phyloP scores from a whole-genome alignment of 2,888 invertebrate species.

The Nomada flava region DNA sequence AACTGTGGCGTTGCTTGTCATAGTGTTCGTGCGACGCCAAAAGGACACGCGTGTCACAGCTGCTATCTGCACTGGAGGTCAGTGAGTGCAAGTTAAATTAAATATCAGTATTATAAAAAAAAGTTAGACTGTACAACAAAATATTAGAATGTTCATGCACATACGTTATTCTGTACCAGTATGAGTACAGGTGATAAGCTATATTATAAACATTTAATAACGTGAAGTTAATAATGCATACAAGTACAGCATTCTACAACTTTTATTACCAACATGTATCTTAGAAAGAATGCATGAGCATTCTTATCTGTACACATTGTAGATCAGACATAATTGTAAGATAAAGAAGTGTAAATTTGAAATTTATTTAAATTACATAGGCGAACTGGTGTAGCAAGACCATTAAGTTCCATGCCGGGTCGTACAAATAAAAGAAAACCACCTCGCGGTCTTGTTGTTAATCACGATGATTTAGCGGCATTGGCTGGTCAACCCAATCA shows the following conservation, averaged over 20 bases:
- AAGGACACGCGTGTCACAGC: conserved; percentile 92
- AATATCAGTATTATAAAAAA: conserved; percentile 62
- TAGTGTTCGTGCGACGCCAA: conserved; percentile 90
- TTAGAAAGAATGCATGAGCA: conserved; percentile 60
- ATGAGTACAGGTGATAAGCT: neutral
- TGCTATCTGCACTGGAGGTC: conserved; percentile 95
- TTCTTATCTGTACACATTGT: conserved; percentile 49
- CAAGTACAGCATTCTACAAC: neutral
- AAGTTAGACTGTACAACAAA: conserved; percentile 39
- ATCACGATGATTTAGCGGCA: conserved; percentile 97
- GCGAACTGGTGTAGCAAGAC: conserved; percentile 86
- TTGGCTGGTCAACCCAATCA: conserved; percentile 92
- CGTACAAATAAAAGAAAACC: conserved; percentile 90
- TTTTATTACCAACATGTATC: neutral
- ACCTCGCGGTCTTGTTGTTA: conserved; percentile 98
- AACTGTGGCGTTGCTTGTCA: conserved; percentile 92
- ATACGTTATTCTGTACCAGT: conserved; percentile 25
- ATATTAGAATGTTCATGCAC: conserved; percentile 66
- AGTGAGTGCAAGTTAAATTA: conserved; percentile 82
- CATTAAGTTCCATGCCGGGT: conserved; percentile 85
- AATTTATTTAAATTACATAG: conserved; percentile 78
- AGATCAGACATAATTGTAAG: conserved; percentile 25
- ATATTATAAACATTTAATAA: conserved; percentile 4
- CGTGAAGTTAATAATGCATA: neutral
- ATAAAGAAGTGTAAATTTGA: conserved; percentile 20